phyloP scores from a whole-genome alignment of 2,888 invertebrate genomes.

The Xiphydria camelus region DNA sequence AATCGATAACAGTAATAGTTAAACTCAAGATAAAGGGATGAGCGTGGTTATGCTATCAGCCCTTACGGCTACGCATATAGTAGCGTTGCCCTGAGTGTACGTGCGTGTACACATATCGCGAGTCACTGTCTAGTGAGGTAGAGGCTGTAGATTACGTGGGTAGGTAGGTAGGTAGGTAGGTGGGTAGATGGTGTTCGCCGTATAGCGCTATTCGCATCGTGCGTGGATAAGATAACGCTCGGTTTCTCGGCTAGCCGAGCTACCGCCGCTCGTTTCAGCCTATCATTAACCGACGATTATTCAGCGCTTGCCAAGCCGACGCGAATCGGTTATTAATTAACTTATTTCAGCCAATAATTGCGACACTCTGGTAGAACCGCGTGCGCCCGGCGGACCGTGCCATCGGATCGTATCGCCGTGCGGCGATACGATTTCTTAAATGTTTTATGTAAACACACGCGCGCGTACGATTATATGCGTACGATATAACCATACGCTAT shows the following conservation, averaged over 20 bases:
- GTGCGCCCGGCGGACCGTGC: constrained; percentile 6
- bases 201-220: not conserved
- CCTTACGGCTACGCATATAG: too few species aligned
- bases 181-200: not conserved
- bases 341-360: constrained; percentile 29
- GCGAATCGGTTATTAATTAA: constrained; percentile 27
- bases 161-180: not conserved
- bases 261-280: constrained; percentile 11
- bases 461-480: too few species aligned
- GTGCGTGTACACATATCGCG: too few species aligned
- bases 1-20: too few species aligned
- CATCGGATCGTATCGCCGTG: constrained; percentile 28
- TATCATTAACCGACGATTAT: constrained; percentile 17
- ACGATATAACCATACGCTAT: too few species aligned
- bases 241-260: not conserved
- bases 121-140: too few species aligned
- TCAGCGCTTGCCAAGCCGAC: constrained; percentile 8
- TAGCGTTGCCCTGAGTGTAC: too few species aligned
- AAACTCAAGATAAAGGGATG: too few species aligned
- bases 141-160: too few species aligned
- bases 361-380: constrained; percentile 7
- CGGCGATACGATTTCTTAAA: constrained; percentile 22
- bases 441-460: too few species aligned
- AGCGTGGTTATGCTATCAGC: too few species aligned
- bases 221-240: not conserved